Base-by-base conservation (phyloP, 2,888 invertebrate species). In the Phlogophora meticulosa region DNA sequence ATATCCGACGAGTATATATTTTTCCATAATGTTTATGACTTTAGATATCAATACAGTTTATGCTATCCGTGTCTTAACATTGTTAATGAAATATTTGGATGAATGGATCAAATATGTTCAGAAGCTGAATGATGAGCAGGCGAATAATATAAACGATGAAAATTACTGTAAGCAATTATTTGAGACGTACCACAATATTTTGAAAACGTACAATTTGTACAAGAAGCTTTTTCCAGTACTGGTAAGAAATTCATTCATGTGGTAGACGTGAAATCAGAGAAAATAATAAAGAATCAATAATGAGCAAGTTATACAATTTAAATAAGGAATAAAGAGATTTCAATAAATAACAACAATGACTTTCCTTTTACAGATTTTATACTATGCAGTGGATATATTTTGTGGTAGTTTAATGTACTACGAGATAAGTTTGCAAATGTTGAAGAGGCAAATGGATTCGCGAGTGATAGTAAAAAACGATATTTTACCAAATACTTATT, bases 11-110 rank as follows among this genome's bases (percentile, higher is more conserved):
- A 7, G 34, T 9, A 9, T 46, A 7, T 1, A 38, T n/a, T 9
- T 13, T 40, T 20, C 48, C 7, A 10, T 46, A 9, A 15, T 59
- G 38, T 38, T 24, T 9, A 11, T 17, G 1, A 11, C 42, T 10
- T 60, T 69, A 13, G 61, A 73, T 46, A 28, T 59, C 0, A 58
- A 65, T 45, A 13, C 46, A 13, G 10, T 58, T 22, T 65, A 59
- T 42, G 53, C 58, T 20, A 55, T 61, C 36, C 38, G 40, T 20
- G 11, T 69, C 1, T 24, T 69, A 15, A 42, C 20, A 5, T 15
- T 73, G 7, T 22, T 69, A 5, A 65, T 11, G 5, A 53, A 46
- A 5, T 61, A 55, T 28, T 4, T 72, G 7, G 38, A n/a, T 1
- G 13, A 65, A 34, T 61, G 53, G 48, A 61, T 24, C 10, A 57